These are phyloP conservation scores for Notechis scutatus DNA, from an alignment of 2,113 vertebrate species.

Conservation along the genomic window DNA sequence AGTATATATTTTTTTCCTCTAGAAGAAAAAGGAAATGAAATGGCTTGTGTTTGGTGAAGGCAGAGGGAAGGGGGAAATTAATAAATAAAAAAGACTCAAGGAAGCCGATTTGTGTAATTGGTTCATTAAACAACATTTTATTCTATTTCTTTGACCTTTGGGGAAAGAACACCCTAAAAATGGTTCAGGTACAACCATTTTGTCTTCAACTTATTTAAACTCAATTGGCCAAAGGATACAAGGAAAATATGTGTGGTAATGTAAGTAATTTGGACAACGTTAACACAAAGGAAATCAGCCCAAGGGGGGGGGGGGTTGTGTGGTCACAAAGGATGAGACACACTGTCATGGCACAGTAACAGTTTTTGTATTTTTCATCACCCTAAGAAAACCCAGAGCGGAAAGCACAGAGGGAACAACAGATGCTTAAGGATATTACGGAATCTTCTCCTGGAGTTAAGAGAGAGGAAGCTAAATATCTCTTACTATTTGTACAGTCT, in stretches of 20 bases:
- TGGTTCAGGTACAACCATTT: neutral
- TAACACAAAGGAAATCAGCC: neutral
- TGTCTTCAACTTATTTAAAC: neutral
- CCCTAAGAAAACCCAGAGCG: neutral
- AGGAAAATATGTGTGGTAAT: neutral
- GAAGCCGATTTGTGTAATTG: neutral
- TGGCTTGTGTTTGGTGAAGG: neutral
- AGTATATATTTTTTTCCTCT: neutral
- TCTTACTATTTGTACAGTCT: neutral
- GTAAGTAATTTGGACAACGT: neutral
- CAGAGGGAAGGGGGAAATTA: neutral
- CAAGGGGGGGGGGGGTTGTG: neutral
- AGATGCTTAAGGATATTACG: too few species aligned
- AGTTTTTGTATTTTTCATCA: neutral
- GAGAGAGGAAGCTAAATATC: neutral
- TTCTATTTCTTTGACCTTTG: neutral
- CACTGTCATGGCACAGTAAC: neutral
- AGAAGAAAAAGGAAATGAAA: neutral
- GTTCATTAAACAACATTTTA: neutral
- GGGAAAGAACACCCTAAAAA: neutral
- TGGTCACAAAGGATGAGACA: neutral
- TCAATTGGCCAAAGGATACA: neutral
- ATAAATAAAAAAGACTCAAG: neutral
- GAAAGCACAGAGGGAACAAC: neutral
- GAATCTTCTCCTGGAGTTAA: neutral